phyloP scores from a whole-genome alignment of 1,140 invertebrate species.

The Teleogryllus occipitalis region DNA sequence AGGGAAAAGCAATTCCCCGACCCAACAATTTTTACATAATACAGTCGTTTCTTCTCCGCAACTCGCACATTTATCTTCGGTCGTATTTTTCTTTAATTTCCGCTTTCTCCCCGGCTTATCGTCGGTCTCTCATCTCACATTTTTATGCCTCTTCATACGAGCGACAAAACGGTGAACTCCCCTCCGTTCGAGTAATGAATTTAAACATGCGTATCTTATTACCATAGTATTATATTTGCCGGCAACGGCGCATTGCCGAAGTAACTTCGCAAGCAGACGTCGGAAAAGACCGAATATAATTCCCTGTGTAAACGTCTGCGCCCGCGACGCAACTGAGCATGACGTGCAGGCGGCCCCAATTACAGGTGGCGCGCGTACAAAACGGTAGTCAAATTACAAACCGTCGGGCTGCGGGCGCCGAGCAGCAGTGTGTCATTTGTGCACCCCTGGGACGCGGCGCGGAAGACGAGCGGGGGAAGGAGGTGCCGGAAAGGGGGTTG shows the following conservation, averaged over 20 bases:
- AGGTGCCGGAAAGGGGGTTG: background rate
- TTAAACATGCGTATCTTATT: background rate
- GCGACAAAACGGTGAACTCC: background rate
- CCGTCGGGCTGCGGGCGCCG: too few relatives aligned
- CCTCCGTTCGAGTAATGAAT: background rate
- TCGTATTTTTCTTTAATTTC: background rate
- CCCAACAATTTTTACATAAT: background rate
- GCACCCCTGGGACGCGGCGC: too few relatives aligned
- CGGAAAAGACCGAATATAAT: too few relatives aligned
- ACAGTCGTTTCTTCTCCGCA: background rate
- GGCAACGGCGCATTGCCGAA: background rate
- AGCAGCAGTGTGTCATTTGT: too few relatives aligned
- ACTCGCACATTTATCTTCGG: background rate
- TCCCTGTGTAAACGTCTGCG: too few relatives aligned
- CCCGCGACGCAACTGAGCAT: too few relatives aligned
- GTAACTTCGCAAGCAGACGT: background rate
- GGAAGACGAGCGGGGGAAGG: too few relatives aligned
- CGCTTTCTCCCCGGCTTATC: background rate
- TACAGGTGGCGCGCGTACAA: too few relatives aligned
- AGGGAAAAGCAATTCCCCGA: too few relatives aligned
- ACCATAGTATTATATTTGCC: background rate
- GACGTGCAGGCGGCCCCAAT: too few relatives aligned
- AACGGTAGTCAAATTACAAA: too few relatives aligned
- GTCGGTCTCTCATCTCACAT: background rate
- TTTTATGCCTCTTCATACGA: background rate